phyloP scores from a whole-genome alignment of 2,113 vertebrate species.

The Apaloderma vittatum region DNA sequence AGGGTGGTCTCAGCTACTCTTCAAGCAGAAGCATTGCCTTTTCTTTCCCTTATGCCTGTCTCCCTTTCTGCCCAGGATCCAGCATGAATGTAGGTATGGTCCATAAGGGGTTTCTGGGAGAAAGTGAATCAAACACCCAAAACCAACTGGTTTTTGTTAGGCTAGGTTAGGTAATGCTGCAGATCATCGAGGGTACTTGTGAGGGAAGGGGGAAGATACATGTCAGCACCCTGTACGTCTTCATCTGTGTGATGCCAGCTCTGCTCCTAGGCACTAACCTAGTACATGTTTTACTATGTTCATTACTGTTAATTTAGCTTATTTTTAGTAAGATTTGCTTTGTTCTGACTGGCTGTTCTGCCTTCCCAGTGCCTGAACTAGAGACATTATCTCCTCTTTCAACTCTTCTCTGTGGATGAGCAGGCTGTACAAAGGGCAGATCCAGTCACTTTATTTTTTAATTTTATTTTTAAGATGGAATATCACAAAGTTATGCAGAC shows the following conservation, averaged over 20 bases:
- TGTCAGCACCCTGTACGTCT: background rate
- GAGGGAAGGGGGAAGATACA: background rate
- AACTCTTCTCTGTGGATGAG: background rate
- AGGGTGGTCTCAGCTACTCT: fast-evolving
- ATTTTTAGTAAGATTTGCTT: background rate
- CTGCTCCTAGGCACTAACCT: background rate
- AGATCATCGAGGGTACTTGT: background rate
- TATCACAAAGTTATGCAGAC: background rate
- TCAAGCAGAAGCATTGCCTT: background rate
- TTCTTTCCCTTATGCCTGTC: background rate
- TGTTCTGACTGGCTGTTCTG: background rate
- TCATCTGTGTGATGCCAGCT: background rate
- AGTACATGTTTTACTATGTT: background rate
- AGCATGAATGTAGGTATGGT: background rate
- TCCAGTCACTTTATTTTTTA: background rate
- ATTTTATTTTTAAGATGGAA: background rate
- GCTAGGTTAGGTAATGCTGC: background rate
- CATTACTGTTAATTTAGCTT: background rate
- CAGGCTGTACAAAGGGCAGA: background rate
- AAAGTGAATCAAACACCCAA: background rate
- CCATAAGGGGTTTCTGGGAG: background rate
- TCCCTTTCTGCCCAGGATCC: background rate
- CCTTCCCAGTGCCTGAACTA: background rate
- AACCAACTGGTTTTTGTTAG: background rate
- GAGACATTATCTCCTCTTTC: background rate